Evolutionary conservation across 2,113 vertebrate genomes (phyloP), one percentile per base, ranked within the genome.

Genomic region (Syngnathus floridae): DNA sequence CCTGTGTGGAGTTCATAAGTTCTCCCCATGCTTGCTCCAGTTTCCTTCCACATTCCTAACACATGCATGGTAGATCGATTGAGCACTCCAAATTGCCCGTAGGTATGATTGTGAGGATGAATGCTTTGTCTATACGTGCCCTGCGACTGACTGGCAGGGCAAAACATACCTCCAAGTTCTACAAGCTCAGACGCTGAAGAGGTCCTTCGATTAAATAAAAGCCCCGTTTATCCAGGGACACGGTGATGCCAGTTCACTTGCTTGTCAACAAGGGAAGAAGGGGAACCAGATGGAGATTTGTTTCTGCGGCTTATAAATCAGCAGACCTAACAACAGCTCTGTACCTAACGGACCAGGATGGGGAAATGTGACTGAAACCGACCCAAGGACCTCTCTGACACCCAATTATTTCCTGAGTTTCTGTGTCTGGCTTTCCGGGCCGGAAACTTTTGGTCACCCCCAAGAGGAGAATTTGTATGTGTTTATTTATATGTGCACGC

Each of bases 341-440:
- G 35, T 54, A 51, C 61, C 65, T 36, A 66, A 54, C 38, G 45
- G 55, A 1, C 41, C 58, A 57, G 66, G 64, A 67, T 11, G 7
- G 57, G 71, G 71, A 85, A 81, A 78, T 43, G 62, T 31, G 49
- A 71, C 26, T 14, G 58, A 37, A 62, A 64, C 7, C 5, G 71
- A 38, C 38, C 77, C 73, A 70, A 62, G 68, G 76, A 70, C 77
- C 74, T 72, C 65, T 57, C 72, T 60, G 78, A 83, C 85, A 83
- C 75, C 71, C 76, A 75, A 88, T 86, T 87, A 74, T 84, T 89
- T 89, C 86, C 85, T 84, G 84, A 79, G 49, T 78, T 76, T 84
- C 73, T 75, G 66, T 69, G 76, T 80, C 77, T 11, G 45, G 79
- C 67, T 68, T 74, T 88, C 84, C 85, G 45, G 62, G 60, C 37